phyloP scores from a whole-genome alignment of 2,797 vertebrate genomes.

The Gymnodraco acuticeps region DNA sequence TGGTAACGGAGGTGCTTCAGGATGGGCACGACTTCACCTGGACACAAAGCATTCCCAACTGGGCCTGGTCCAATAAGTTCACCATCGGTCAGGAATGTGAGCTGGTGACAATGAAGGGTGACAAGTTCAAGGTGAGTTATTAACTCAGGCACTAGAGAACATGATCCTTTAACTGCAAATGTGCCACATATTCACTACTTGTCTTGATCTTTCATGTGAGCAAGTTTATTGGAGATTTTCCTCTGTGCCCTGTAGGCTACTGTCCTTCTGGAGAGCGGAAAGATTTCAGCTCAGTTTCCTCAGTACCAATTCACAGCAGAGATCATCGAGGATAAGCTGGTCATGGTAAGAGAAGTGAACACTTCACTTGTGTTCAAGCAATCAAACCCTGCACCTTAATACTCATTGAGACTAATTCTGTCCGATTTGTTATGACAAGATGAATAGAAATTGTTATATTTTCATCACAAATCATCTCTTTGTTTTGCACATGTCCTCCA shows the following conservation, averaged over 20 bases:
- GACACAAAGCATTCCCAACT: constrained; percentile 87
- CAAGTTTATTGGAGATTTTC: background rate
- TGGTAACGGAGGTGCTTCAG: constrained; percentile 89
- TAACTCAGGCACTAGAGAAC: background rate
- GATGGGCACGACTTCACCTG: constrained; percentile 90
- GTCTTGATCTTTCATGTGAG: background rate
- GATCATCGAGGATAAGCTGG: constrained; percentile 86
- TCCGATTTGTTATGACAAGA: background rate
- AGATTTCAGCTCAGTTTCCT: constrained; percentile 85
- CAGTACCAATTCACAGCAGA: constrained; percentile 89
- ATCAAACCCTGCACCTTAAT: background rate
- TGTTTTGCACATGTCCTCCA: constrained; percentile 27
- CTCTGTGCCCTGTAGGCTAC: constrained; percentile 78
- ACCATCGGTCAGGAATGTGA: constrained; percentile 88
- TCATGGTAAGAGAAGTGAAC: constrained; percentile 85
- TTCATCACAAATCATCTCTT: background rate
- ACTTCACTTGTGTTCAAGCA: background rate
- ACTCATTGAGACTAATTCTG: background rate
- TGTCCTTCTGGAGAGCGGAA: constrained; percentile 85
- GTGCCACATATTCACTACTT: background rate
- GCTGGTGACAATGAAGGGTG: constrained; percentile 86
- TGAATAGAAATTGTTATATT: background rate
- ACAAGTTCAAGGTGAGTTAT: constrained; percentile 88
- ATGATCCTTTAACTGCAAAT: background rate
- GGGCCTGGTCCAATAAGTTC: constrained; percentile 87